Base-by-base conservation (phyloP, 2,888 invertebrate species). In the Tachina lurida region DNA sequence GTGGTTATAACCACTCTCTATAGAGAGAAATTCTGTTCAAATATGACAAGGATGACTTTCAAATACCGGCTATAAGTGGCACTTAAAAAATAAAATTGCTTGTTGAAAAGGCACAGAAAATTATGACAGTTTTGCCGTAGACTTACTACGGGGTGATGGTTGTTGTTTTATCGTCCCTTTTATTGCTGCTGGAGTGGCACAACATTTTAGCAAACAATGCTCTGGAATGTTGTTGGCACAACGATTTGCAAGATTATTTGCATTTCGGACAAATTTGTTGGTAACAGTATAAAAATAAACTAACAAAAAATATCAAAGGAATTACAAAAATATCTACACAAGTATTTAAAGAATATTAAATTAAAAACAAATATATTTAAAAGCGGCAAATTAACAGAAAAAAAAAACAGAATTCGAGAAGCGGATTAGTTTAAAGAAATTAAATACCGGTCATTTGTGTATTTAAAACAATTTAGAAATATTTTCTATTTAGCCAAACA, bases 231-330 rank as follows among this genome's bases (percentile, higher is more conserved):
- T 77, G 47, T 60, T 77, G 47, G 60, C 68, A 60, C 68, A 68
- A 77, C 67, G 67, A 77, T 77, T 67, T 77, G 47, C 76, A 77
- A 49, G 76, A 77, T 77, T 77, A 65, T 77, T 77, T 68, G 76
- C 67, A 68, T 77, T 67, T 68, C 47, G 8, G n/a, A 45, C 45
- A 56, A 31, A 17, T 65, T 65, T 54, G 9, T 10, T 68, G 56
- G 4, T 19, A 3, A 47, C 1, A 43, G 8, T 1, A 56, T 39
- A 58, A 56, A 65, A 12, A 41, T 19, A 22, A 22, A 22, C n/a
- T n/a, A n/a, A 22, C 1, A 4, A 31, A 31, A 31, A 31, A n/a
- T 45, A 22, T 62, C 19, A 3, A 19, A 31, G 8, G 41, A 19
- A 49, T 52, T 52, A 49, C 19, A 41, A 41, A 22, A 62, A n/a